These are phyloP conservation scores for Pogonognathellus flavescens DNA, from an alignment of 1,140 invertebrate genomes.

Conservation along the genomic window DNA sequence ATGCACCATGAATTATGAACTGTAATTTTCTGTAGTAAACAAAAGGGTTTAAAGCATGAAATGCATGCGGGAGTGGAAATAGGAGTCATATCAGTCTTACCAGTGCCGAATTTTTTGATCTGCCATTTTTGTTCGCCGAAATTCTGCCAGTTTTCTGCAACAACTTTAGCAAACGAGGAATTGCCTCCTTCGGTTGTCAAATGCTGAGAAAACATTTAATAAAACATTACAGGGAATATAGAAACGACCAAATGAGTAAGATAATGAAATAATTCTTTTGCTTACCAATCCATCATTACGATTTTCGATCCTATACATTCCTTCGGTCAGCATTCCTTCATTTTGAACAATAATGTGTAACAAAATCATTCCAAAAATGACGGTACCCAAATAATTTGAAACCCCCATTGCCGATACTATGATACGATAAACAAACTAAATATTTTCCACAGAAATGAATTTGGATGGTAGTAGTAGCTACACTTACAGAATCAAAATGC, in stretches of 20 bases:
- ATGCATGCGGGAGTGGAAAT: too few relatives aligned
- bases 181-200: slow-evolving; percentile 57
- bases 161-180: slow-evolving; percentile 50
- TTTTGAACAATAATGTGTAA: not conserved
- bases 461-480: not conserved
- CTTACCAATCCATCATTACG: slow-evolving; percentile 50
- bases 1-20: too few relatives aligned
- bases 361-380: not conserved
- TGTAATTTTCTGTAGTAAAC: too few relatives aligned
- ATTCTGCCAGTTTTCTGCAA: slow-evolving; percentile 61
- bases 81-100: too few relatives aligned
- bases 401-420: not conserved
- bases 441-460: too few relatives aligned
- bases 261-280: not conserved
- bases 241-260: not conserved
- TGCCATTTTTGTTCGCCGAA: slow-evolving; percentile 58
- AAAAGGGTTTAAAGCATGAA: too few relatives aligned
- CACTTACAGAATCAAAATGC: not conserved
- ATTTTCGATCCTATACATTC: slow-evolving; percentile 55
- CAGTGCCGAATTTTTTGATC: slow-evolving; percentile 52
- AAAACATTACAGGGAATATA: not conserved
- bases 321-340: not conserved
- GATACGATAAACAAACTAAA: too few relatives aligned
- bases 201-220: slow-evolving; percentile 30
- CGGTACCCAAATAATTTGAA: not conserved